These are phyloP conservation scores for Bubalus kerabau DNA, from an alignment of 2,113 vertebrate genomes.

Conservation along the genomic window DNA sequence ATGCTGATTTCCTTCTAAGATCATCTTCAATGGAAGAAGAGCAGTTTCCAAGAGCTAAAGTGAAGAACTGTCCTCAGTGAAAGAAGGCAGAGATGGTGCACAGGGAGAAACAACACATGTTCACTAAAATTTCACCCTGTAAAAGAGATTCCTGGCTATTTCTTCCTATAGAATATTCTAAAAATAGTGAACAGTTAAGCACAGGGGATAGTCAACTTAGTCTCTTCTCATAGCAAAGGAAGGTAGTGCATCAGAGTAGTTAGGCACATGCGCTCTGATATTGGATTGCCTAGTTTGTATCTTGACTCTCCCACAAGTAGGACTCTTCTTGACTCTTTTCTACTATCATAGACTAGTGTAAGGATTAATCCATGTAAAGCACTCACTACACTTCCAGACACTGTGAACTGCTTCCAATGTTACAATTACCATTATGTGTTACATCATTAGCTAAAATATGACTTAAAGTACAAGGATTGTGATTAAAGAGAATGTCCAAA, in stretches of 20 bases:
- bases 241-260: background rate
- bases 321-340: background rate
- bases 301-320: background rate
- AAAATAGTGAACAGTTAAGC: background rate
- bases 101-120: background rate
- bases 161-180: background rate
- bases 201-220: background rate
- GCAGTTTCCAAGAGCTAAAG: background rate
- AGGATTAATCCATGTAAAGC: background rate
- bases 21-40: background rate
- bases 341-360: background rate
- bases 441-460: background rate
- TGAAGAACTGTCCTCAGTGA: background rate
- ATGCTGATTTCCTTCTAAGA: background rate
- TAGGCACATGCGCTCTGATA: background rate
- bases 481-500: background rate
- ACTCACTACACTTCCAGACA: background rate
- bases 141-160: background rate
- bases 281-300: background rate
- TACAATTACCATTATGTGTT: background rate
- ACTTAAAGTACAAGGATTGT: background rate
- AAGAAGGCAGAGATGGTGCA: background rate
- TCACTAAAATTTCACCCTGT: background rate
- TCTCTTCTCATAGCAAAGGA: background rate
- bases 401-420: background rate